Percentiles rank a stretch among this genome's conserved stretches.
Evolutionary conservation across 2,888 invertebrate genomes (phyloP).

Genomic region (Gymnosoma rotundatum): DNA sequence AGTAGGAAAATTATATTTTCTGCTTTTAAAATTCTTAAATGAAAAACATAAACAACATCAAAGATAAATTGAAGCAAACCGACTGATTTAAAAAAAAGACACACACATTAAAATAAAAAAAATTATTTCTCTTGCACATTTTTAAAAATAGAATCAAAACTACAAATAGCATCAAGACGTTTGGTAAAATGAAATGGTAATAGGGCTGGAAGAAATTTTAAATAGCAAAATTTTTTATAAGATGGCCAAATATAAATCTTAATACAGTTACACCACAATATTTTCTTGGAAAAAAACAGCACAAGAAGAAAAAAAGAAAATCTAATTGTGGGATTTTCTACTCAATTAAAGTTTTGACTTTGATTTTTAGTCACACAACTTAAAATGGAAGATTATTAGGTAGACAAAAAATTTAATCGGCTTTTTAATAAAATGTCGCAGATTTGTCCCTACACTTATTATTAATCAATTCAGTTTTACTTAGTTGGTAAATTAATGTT

Average conservation of each 20-base stretch:
- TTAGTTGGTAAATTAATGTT: too few species aligned
- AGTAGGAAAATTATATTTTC: constrained; percentile 34
- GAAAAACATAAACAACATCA: constrained; percentile 42
- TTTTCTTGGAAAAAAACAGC: not conserved
- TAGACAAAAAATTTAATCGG: not conserved
- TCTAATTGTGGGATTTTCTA: constrained; percentile 24
- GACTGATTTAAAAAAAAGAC: constrained; percentile 20
- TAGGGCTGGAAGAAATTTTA: constrained; percentile 18
- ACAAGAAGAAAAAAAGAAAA: not conserved
- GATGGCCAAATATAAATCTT: constrained; percentile 48
- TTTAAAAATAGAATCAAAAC: constrained; percentile 30
- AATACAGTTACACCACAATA: constrained; percentile 13
- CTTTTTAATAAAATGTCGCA: too few species aligned
- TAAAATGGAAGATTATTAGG: not conserved
- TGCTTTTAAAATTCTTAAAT: constrained; percentile 29
- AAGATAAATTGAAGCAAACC: constrained; percentile 41
- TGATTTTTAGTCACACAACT: not conserved
- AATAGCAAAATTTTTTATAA: constrained; percentile 25
- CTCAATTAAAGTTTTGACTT: constrained; percentile 57
- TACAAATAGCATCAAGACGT: constrained; percentile 43
- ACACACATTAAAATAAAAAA: constrained; percentile 12
- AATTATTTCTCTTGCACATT: constrained; percentile 5
- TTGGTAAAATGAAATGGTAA: constrained; percentile 47
- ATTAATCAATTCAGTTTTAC: too few species aligned
- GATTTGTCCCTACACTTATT: too few species aligned